These are phyloP conservation scores for Autographa pulchrina DNA, from an alignment of 2,888 invertebrate genomes.

Conservation along the genomic window DNA sequence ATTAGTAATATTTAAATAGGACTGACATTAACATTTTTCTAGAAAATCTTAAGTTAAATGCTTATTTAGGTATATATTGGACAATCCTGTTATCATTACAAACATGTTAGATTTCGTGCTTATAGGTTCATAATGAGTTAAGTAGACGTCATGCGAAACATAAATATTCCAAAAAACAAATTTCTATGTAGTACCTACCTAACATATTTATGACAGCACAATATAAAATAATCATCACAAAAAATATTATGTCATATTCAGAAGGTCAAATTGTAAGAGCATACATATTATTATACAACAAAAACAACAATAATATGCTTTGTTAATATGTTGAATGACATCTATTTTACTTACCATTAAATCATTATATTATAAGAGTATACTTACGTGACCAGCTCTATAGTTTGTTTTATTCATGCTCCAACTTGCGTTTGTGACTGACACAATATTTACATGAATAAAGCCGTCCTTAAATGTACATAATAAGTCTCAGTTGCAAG, in stretches of 20 bases:
- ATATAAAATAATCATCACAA: too few species aligned
- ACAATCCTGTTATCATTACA: neutral
- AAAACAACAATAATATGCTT: neutral
- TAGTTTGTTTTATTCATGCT: neutral
- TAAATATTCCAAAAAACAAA: too few species aligned
- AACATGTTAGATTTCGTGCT: neutral
- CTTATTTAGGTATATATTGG: neutral
- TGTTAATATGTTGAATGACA: neutral
- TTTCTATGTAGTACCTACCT: too few species aligned
- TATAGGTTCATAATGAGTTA: neutral
- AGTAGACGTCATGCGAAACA: neutral
- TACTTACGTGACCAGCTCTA: neutral
- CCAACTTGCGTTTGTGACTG: neutral
- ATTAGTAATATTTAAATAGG: neutral
- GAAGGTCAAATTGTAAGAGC: neutral
- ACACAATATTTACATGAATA: neutral
- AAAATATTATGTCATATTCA: too few species aligned
- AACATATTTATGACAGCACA: too few species aligned
- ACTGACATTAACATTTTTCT: neutral
- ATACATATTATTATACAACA: neutral
- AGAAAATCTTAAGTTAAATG: neutral
- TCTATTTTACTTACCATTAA: neutral
- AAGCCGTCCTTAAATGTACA: neutral
- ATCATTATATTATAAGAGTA: constrained; percentile 1
- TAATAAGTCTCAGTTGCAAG: neutral